phyloP scores from a whole-genome alignment of 1,140 invertebrate species.

The Berghia stephanieae region DNA sequence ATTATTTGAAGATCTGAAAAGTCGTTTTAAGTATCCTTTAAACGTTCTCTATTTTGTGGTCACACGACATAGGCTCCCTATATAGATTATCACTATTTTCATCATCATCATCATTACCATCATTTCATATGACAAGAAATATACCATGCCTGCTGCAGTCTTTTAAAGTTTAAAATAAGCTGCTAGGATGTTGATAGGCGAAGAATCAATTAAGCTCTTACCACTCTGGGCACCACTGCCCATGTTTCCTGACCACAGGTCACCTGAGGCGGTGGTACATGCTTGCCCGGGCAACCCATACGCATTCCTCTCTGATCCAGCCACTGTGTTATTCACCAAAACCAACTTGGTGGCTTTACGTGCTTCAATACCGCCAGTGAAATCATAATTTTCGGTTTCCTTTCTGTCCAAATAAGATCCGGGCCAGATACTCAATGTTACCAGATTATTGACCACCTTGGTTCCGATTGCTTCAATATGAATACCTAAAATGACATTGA shows the following conservation, averaged over 20 bases:
- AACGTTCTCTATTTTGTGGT: too few relatives aligned
- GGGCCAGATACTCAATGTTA: constrained; percentile 43
- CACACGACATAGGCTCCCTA: too few relatives aligned
- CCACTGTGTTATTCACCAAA: constrained; percentile 50
- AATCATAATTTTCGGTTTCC: constrained; percentile 43
- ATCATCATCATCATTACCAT: too few relatives aligned
- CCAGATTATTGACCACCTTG: constrained; percentile 48
- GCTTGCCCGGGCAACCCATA: constrained; percentile 45
- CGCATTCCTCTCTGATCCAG: constrained; percentile 50
- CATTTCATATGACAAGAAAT: too few relatives aligned
- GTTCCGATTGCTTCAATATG: constrained; percentile 37
- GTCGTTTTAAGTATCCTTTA: too few relatives aligned
- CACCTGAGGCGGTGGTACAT: constrained; percentile 31
- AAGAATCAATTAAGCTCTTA: constrained; percentile 12
- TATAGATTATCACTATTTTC: too few relatives aligned
- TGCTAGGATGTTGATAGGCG: too few relatives aligned
- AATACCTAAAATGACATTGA: too few relatives aligned
- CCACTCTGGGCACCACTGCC: constrained; percentile 36
- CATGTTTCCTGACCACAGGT: constrained; percentile 42
- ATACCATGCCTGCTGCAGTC: too few relatives aligned
- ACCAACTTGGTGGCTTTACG: constrained; percentile 38
- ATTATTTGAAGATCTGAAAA: too few relatives aligned
- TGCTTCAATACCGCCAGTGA: constrained; percentile 47
- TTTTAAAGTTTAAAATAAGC: too few relatives aligned
- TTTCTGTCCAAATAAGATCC: constrained; percentile 45